Conservation (phyloP, 2,888 invertebrate genomes). For the Platycheirus albimanus region DNA sequence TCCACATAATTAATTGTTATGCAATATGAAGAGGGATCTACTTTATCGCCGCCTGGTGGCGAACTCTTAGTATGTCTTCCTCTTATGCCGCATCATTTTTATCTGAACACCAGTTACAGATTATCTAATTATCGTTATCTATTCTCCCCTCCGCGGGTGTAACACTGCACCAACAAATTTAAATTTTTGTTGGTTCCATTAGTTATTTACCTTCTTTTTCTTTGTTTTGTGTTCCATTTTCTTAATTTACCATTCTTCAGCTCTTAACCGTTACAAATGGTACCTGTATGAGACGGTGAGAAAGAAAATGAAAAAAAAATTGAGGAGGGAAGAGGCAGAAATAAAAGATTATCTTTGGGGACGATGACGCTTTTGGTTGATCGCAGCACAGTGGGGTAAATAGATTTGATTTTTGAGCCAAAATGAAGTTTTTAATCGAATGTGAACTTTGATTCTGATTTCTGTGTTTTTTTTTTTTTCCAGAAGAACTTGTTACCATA, state of each 20-base stretch:
- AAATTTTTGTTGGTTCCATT: conserved; percentile 53
- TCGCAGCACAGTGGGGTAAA: conserved; percentile 44
- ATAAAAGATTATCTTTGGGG: conserved; percentile 49
- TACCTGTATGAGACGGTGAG: conserved; percentile 57
- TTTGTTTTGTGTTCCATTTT: conserved; percentile 43
- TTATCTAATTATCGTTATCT: conserved; percentile 47
- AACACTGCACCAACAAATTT: conserved; percentile 20
- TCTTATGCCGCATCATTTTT: conserved; percentile 16
- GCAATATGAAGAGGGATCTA: conserved; percentile 35
- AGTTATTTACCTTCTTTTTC: conserved; percentile 12
- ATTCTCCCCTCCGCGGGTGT: conserved; percentile 3
- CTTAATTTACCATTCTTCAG: conserved; percentile 67
- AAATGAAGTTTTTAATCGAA: too few relatives aligned
- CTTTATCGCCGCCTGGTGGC: conserved; percentile 36
- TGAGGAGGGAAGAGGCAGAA: conserved; percentile 21
- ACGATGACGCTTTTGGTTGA: conserved; percentile 31
- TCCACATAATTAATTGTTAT: conserved; percentile 64
- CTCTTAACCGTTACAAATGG: conserved; percentile 69
- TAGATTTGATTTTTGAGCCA: too few relatives aligned
- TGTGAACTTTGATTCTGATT: too few relatives aligned
- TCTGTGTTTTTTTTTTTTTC: too few relatives aligned
- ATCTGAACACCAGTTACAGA: conserved; percentile 11
- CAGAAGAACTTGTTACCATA: too few relatives aligned
- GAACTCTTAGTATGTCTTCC: conserved; percentile 7
- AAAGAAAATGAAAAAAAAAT: conserved; percentile 33